Evolutionary conservation across 2,113 vertebrate genomes (phyloP), one percentile per base, ranked within the genome.

Genomic region (Oxyruncus cristatus): DNA sequence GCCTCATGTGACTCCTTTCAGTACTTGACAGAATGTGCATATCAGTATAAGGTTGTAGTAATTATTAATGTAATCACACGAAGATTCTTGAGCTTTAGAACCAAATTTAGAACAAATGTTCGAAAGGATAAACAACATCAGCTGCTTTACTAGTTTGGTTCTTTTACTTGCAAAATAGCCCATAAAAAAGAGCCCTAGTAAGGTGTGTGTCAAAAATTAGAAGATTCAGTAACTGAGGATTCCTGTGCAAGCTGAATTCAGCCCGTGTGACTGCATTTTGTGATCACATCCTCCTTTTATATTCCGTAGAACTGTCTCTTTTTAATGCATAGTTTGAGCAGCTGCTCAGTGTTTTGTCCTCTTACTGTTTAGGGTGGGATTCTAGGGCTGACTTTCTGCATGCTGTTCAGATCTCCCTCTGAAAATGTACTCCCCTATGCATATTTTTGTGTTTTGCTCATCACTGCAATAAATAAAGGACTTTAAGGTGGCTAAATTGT

Each of bases 241-340:
- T 56, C 15, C 12, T 52, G 2, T 92, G 33, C 41, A 72, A 80
- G 12, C 19, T 71, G 79, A 66, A 46, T 49, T 83, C 13, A 61
- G 11, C 59, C 35, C 2, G 0, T 66, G 22, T 32, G 21, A 66
- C 49, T 61, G 32, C 11, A 9, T 79, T 68, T 49, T 1, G 0
- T 37, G 8, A 42, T 70, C 56, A 67, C 6, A 59, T 30, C 30
- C 12, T 49, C 14, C 22, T 37, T 82, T 91, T 70, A 55, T 62
- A 23, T 86, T 58, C 26, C 35, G 18, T 75, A 53, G 35, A 88
- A 39, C 24, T 63, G 3, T 5, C 0, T 63, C 6, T 72, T 71
- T 22, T 46, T 81, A 67, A n/a, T 28, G 12, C 21, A 16, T 21
- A 28, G 22, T 56, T 35, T 59, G 44, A 56, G 53, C 53, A 88